phyloP scores from a whole-genome alignment of 1,140 invertebrate genomes.

The Apis cerana region DNA sequence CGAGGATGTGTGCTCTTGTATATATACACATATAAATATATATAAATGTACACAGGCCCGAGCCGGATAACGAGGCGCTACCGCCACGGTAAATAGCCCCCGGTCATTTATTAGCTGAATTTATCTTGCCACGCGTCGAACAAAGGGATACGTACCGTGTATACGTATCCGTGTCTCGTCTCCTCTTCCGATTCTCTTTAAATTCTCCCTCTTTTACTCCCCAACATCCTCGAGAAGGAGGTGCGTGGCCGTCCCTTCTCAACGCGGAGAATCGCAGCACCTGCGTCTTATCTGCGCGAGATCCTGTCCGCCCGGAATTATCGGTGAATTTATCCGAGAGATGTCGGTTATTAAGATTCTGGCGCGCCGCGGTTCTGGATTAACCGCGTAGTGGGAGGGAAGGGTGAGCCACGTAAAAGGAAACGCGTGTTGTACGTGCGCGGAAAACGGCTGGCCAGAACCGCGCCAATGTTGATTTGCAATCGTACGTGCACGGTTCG shows the following conservation, averaged over 20 bases:
- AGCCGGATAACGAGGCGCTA: constrained; percentile 78
- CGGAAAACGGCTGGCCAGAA: constrained; percentile 47
- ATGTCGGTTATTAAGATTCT: constrained; percentile 54
- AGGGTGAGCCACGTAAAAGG: constrained; percentile 45
- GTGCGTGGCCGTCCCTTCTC: background rate
- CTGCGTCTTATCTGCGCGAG: constrained; percentile 60
- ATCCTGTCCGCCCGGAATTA: constrained; percentile 56
- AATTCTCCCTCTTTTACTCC: constrained; percentile 30
- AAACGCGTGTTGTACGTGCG: constrained; percentile 53
- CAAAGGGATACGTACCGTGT: constrained; percentile 70
- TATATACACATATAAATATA: constrained; percentile 42
- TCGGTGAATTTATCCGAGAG: constrained; percentile 58
- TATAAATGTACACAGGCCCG: constrained; percentile 35
- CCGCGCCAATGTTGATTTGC: constrained; percentile 37
- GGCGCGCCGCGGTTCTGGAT: background rate
- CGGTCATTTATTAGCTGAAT: constrained; percentile 79
- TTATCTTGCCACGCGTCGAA: constrained; percentile 77
- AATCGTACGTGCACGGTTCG: constrained; percentile 39
- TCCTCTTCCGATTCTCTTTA: constrained; percentile 23
- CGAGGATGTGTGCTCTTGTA: constrained; percentile 48
- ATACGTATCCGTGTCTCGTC: constrained; percentile 55
- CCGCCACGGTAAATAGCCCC: constrained; percentile 74
- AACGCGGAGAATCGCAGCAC: constrained; percentile 46
- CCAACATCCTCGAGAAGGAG: background rate
- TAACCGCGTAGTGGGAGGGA: background rate